Evolutionary conservation across 2,113 vertebrate species (phyloP).

Genomic region (Stictonetta naevosa): DNA sequence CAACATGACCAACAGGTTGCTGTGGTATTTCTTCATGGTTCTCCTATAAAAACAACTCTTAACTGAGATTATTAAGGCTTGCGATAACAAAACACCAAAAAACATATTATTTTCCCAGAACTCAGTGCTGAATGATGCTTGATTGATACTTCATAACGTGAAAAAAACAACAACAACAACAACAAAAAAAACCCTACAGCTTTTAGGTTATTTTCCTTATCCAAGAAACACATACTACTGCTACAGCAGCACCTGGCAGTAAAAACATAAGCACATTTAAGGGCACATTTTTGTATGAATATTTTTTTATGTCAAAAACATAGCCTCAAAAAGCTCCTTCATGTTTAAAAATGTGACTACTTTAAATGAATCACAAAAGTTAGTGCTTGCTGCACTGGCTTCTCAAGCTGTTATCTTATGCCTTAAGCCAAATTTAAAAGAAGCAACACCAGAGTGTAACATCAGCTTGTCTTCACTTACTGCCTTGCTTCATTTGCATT

Average conservation of each 20-base stretch:
- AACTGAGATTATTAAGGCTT: background rate
- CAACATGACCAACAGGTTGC: background rate
- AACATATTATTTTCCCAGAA: background rate
- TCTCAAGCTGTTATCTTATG: conserved; percentile 49
- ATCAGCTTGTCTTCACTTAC: conserved; percentile 46
- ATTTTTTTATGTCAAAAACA: background rate
- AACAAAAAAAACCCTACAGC: background rate
- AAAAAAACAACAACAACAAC: background rate
- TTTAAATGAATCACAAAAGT: conserved; percentile 36
- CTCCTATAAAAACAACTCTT: background rate
- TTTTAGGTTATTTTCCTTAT: background rate
- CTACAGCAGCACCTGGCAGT: background rate
- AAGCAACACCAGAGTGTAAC: conserved; percentile 22
- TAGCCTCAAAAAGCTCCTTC: background rate
- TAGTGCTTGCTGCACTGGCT: background rate
- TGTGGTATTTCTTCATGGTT: background rate
- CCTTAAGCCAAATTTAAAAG: conserved; percentile 43
- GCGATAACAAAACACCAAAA: background rate
- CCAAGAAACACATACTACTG: background rate
- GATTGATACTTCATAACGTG: background rate
- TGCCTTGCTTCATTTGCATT: conserved; percentile 5
- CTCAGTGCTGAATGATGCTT: background rate
- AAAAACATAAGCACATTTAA: background rate
- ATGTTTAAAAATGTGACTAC: background rate
- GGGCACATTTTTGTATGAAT: background rate